Evolutionary conservation across 92 coral and sea anemone species (phyloP).

Genomic region (Epizoanthus scotinus): DNA sequence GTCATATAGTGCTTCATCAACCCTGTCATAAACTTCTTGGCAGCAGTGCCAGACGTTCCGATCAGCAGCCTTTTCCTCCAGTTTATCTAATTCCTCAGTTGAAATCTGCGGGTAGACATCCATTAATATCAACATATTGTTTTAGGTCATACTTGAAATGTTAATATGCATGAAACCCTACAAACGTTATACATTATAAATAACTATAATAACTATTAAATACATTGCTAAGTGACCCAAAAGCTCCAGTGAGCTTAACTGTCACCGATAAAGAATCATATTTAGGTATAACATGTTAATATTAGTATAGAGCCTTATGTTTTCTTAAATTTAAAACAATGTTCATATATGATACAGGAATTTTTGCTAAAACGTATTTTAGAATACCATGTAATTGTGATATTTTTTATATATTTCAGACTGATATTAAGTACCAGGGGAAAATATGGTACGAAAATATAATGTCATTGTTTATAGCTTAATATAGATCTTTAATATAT

Average conservation of each 20-base stretch:
- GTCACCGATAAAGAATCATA: no score
- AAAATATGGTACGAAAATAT: constrained; percentile 1
- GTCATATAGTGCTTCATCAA: constrained; percentile 31
- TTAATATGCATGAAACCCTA: no score
- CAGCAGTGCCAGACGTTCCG: constrained; percentile 52
- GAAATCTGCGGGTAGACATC: constrained; percentile 45
- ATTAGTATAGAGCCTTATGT: not conserved
- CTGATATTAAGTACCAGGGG: not conserved
- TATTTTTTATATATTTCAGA: not conserved
- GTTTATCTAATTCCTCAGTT: constrained; percentile 29
- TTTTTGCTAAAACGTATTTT: not conserved
- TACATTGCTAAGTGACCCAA: no score
- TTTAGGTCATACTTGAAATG: no score
- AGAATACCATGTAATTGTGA: not conserved
- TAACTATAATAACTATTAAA: no score
- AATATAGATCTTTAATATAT: not conserved
- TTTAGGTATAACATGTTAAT: no score
- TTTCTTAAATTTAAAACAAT: not conserved
- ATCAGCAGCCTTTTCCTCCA: constrained; percentile 35
- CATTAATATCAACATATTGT: no score
- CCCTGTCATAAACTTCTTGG: constrained; percentile 28
- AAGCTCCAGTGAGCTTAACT: no score
- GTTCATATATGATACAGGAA: not conserved
- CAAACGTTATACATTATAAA: no score
- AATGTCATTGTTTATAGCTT: constrained; percentile 1